These are phyloP conservation scores for Tyria jacobaeae DNA, from an alignment of 2,888 invertebrate species.

Conservation along the genomic window DNA sequence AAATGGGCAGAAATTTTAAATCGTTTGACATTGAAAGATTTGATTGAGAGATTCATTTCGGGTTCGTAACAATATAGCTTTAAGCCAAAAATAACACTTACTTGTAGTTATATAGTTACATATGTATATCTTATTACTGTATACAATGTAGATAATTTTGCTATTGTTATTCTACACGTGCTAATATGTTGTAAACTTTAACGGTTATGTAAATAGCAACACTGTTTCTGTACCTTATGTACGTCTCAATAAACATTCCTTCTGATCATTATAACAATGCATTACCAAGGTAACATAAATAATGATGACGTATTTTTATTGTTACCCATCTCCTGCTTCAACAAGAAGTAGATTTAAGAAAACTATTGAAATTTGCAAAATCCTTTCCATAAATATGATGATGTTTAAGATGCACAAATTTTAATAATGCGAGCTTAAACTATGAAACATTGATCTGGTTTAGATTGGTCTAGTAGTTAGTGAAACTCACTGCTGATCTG, in stretches of 20 bases:
- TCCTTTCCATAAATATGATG: too few species aligned
- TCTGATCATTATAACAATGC: slow-evolving; percentile 5
- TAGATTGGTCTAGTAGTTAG: too few species aligned
- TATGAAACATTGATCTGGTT: too few species aligned
- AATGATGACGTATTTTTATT: slow-evolving; percentile 2
- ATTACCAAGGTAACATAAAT: slow-evolving; percentile 9
- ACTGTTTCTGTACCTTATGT: slow-evolving; percentile 12
- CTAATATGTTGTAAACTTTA: slow-evolving; percentile 22
- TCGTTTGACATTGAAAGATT: too few species aligned
- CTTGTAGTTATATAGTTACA: too few species aligned
- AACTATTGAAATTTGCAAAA: not conserved
- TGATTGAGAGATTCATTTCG: too few species aligned
- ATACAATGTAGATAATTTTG: slow-evolving; percentile 19
- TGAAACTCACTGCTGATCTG: too few species aligned
- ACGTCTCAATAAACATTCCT: slow-evolving; percentile 22
- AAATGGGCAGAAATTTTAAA: too few species aligned
- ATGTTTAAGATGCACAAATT: too few species aligned
- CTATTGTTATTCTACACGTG: slow-evolving; percentile 20
- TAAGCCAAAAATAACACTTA: too few species aligned
- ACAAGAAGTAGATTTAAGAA: not conserved
- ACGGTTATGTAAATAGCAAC: slow-evolving; percentile 17
- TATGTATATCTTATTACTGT: slow-evolving; percentile 25
- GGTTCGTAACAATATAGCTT: too few species aligned
- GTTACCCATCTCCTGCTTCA: not conserved
- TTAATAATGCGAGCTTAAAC: too few species aligned